Percentiles rank a stretch among this genome's conserved stretches.
phyloP scores from a whole-genome alignment of 2,888 invertebrate genomes.

The Malachius bipustulatus region DNA sequence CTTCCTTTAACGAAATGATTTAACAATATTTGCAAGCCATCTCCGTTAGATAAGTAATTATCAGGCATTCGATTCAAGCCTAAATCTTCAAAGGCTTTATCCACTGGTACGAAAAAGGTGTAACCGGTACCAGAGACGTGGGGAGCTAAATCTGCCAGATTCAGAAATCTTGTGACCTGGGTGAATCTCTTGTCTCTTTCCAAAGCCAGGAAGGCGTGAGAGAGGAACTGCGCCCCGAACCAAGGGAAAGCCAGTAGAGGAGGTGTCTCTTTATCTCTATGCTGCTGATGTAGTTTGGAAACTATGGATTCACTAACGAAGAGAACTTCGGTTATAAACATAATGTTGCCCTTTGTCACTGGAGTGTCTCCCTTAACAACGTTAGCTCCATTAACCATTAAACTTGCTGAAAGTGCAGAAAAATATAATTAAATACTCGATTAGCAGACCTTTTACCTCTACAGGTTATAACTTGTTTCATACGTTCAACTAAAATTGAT shows the following conservation, averaged over 20 bases:
- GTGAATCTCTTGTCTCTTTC: slow-evolving; percentile 44
- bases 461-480: too few species aligned
- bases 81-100: slow-evolving; percentile 51
- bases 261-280: slow-evolving; percentile 53
- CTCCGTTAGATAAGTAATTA: slow-evolving; percentile 43
- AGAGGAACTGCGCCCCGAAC: slow-evolving; percentile 52
- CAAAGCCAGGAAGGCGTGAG: slow-evolving; percentile 48
- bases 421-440: too few species aligned
- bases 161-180: slow-evolving; percentile 49
- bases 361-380: slow-evolving; percentile 49
- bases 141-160: slow-evolving; percentile 48
- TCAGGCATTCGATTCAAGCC: slow-evolving; percentile 47
- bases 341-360: slow-evolving; percentile 47
- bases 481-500: too few species aligned
- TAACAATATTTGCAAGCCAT: slow-evolving; percentile 45
- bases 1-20: slow-evolving; percentile 52
- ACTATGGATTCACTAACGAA: slow-evolving; percentile 51
- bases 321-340: slow-evolving; percentile 50
- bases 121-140: slow-evolving; percentile 51
- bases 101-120: slow-evolving; percentile 59
- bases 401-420: slow-evolving; percentile 38
- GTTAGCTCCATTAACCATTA: slow-evolving; percentile 47
- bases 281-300: slow-evolving; percentile 48
- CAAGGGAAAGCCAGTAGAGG: slow-evolving; percentile 52
- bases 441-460: too few species aligned